These are phyloP conservation scores for Lymantria dispar DNA, from an alignment of 2,888 invertebrate species.

Conservation along the genomic window DNA sequence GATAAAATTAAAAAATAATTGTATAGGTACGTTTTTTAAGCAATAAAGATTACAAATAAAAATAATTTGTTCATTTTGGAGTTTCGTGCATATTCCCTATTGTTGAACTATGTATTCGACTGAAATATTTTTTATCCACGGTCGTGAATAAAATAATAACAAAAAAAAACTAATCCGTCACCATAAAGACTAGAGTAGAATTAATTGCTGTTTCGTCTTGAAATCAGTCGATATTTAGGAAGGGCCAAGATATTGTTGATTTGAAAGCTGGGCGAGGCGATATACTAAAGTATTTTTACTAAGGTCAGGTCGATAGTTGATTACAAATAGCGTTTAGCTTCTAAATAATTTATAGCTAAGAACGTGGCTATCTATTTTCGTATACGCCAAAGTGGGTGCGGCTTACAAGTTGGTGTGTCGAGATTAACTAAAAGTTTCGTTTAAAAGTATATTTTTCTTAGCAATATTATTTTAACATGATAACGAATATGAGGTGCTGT, in stretches of 20 bases:
- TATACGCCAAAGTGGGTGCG: conserved; percentile 3
- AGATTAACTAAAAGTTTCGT: conserved; percentile 1
- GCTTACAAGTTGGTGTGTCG: conserved; percentile 2
- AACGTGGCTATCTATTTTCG: conserved; percentile 7
- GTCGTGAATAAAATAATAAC: too few relatives aligned
- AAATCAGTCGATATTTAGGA: conserved; percentile 16
- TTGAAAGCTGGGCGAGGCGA: conserved; percentile 21
- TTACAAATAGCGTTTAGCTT: conserved; percentile 22
- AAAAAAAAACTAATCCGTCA: too few relatives aligned
- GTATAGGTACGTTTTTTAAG: too few relatives aligned
- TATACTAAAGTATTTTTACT: conserved; percentile 16
- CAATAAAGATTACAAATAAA: too few relatives aligned
- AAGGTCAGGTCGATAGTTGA: conserved; percentile 21
- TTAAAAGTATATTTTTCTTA: conserved; percentile 9
- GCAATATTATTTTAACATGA: neutral
- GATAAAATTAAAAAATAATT: too few relatives aligned
- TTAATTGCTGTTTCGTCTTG: neutral
- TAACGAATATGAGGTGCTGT: too few relatives aligned
- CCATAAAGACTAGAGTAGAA: too few relatives aligned
- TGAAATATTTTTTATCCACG: too few relatives aligned
- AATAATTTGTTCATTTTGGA: too few relatives aligned
- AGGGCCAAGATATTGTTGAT: conserved; percentile 24
- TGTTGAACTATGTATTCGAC: too few relatives aligned
- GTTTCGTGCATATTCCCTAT: too few relatives aligned
- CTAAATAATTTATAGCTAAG: conserved; percentile 14